These are phyloP conservation scores for Oryzias celebensis DNA, from an alignment of 2,113 vertebrate genomes.

Conservation along the genomic window DNA sequence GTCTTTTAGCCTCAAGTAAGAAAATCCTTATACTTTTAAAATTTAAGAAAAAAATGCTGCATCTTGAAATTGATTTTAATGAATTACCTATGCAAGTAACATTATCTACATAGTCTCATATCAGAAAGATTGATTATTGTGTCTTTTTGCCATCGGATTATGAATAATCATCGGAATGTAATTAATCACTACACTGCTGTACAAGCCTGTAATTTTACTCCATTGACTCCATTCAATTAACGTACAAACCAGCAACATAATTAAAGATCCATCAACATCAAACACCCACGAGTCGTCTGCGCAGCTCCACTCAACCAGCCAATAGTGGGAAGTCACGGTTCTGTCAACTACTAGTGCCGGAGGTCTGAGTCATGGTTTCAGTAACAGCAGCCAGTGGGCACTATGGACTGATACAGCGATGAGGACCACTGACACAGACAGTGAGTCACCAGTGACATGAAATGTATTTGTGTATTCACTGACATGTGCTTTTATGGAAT, in stretches of 20 bases:
- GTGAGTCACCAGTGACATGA: conserved; percentile 47
- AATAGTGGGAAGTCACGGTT: conserved; percentile 20
- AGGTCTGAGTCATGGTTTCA: conserved; percentile 44
- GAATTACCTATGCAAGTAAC: too few relatives aligned
- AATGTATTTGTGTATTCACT: conserved; percentile 10
- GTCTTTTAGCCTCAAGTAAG: not conserved
- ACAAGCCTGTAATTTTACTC: conserved; percentile 36
- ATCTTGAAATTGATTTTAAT: too few relatives aligned
- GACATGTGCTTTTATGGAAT: conserved; percentile 1
- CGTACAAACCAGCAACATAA: conserved; percentile 43
- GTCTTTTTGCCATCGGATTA: conserved; percentile 10
- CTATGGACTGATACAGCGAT: conserved; percentile 43
- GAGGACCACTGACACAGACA: conserved; percentile 25
- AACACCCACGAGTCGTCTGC: conserved; percentile 39
- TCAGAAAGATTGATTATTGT: conserved; percentile 22
- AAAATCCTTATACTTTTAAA: too few relatives aligned
- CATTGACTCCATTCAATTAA: conserved; percentile 50
- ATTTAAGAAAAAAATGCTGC: too few relatives aligned
- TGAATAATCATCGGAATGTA: conserved; percentile 24
- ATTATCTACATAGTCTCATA: not conserved
- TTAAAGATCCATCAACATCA: conserved; percentile 42
- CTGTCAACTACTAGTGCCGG: conserved; percentile 37
- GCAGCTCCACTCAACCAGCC: conserved; percentile 15
- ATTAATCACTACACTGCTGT: conserved; percentile 18
- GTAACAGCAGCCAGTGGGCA: conserved; percentile 56